Evolutionary conservation across 2,797 vertebrate species (phyloP).

Genomic region (Lepilemur ruficaudatus): DNA sequence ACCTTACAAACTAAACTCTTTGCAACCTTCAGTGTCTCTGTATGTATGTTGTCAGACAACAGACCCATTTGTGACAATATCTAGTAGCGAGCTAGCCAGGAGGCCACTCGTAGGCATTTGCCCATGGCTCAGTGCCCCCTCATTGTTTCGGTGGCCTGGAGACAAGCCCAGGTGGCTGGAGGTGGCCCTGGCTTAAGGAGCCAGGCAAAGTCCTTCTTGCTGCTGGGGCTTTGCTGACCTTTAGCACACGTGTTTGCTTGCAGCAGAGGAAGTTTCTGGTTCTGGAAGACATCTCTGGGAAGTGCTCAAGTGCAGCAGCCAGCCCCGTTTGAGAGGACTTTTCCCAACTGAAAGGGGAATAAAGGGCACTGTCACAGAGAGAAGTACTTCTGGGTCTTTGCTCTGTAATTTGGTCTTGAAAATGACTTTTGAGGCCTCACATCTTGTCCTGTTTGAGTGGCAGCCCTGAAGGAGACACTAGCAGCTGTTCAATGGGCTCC

Average conservation of each 20-base stretch:
- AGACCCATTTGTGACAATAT: neutral
- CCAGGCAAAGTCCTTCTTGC: no score
- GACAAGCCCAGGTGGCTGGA: no score
- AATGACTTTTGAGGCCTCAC: neutral
- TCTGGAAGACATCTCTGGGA: no score
- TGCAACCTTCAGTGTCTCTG: neutral
- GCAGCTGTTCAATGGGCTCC: neutral
- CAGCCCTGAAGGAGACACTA: neutral
- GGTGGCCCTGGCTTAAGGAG: no score
- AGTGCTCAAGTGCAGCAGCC: neutral
- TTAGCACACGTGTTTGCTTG: no score
- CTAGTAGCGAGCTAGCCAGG: neutral
- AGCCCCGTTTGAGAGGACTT: neutral
- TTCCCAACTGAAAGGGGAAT: neutral
- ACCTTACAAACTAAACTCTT: neutral
- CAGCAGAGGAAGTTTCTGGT: no score
- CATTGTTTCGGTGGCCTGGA: no score
- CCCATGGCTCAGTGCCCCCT: neutral
- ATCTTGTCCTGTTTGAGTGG: neutral
- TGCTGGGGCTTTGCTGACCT: no score
- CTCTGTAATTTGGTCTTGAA: neutral
- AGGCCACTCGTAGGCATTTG: neutral
- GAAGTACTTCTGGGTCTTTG: neutral
- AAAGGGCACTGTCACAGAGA: neutral
- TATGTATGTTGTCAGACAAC: neutral